Conservation (phyloP, 53 echinoderm and acorn worm genomes). For the Apostichopus leukothele region DNA sequence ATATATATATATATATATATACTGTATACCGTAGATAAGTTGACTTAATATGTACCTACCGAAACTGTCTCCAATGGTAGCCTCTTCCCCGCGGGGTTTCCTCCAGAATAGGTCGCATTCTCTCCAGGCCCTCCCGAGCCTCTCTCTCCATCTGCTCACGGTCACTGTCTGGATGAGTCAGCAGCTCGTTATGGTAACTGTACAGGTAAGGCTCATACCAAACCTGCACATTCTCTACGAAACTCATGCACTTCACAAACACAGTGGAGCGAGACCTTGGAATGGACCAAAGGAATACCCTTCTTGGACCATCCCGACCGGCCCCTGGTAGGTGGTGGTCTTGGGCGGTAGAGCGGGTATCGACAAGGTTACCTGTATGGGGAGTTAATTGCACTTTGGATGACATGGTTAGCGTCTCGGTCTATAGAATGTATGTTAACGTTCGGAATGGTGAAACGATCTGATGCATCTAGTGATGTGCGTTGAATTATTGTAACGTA, state of each 20-base stretch:
- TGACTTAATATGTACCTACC: neutral
- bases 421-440: neutral
- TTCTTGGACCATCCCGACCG: neutral
- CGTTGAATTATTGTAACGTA: neutral
- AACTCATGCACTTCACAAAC: slow-evolving; percentile 56
- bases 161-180: slow-evolving; percentile 24
- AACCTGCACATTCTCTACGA: slow-evolving; percentile 47
- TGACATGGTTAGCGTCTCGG: too few relatives aligned
- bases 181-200: slow-evolving; percentile 47
- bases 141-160: slow-evolving; percentile 37
- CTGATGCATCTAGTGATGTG: neutral
- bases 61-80: slow-evolving; percentile 45
- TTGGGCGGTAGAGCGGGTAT: too few relatives aligned
- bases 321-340: neutral
- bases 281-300: slow-evolving; percentile 52
- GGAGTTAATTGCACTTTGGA: neutral
- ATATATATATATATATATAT: too few relatives aligned
- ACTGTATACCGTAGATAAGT: too few relatives aligned
- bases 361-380: too few relatives aligned
- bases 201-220: slow-evolving; percentile 51
- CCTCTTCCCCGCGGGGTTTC: slow-evolving; percentile 35
- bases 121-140: slow-evolving; percentile 23
- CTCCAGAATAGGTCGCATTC: slow-evolving; percentile 37
- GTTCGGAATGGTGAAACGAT: slow-evolving; percentile 1
- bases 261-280: slow-evolving; percentile 53